phyloP scores from a whole-genome alignment of 2,888 invertebrate species.

The Cataglyphis livida region DNA sequence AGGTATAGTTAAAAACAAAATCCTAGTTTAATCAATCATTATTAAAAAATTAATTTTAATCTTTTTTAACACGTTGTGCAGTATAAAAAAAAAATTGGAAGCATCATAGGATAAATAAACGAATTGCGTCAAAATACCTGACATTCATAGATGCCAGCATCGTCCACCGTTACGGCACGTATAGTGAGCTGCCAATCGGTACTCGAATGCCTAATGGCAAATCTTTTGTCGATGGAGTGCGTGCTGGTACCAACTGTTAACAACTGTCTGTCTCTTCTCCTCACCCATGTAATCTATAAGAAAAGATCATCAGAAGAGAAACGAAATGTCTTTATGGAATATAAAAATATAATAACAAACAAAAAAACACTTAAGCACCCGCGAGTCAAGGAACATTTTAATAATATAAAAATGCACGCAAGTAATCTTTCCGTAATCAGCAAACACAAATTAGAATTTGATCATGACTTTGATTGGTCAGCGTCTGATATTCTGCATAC shows the following conservation, averaged over 20 bases:
- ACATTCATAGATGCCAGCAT: conserved; percentile 83
- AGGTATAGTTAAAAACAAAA: not conserved
- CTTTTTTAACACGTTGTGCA: not conserved
- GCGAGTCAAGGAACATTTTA: too few relatives aligned
- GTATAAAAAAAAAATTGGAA: not conserved
- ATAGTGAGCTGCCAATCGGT: conserved; percentile 84
- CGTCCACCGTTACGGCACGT: conserved; percentile 80
- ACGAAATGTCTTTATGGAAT: not conserved
- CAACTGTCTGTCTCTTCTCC: conserved; percentile 82
- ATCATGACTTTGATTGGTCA: too few relatives aligned
- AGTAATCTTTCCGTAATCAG: too few relatives aligned
- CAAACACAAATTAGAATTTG: too few relatives aligned
- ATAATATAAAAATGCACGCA: too few relatives aligned
- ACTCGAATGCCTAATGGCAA: conserved; percentile 81
- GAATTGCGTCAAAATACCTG: conserved; percentile 75
- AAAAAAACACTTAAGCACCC: too few relatives aligned
- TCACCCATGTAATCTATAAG: conserved; percentile 83
- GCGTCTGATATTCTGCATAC: too few relatives aligned
- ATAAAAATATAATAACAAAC: too few relatives aligned
- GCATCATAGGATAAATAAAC: not conserved
- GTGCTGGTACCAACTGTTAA: conserved; percentile 83
- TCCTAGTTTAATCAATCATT: not conserved
- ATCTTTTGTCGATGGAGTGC: conserved; percentile 83
- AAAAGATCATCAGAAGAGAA: conserved; percentile 17
- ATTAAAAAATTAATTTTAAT: not conserved